These are phyloP conservation scores for Dipodomys stephensi DNA, from an alignment of 2,113 vertebrate genomes.

Conservation along the genomic window DNA sequence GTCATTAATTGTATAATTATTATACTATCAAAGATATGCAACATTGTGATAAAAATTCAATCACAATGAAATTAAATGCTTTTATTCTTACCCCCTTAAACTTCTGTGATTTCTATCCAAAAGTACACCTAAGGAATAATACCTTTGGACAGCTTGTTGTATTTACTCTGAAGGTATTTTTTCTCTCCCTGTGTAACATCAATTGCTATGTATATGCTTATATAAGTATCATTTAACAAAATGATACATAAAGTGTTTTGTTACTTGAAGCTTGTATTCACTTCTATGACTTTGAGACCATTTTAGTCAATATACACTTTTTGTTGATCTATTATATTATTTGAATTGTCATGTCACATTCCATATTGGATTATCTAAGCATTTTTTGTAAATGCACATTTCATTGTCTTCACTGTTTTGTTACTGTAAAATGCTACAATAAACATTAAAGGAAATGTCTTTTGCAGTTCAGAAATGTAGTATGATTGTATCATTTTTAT, in stretches of 20 bases:
- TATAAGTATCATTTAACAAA: neutral
- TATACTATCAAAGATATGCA: neutral
- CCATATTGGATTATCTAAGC: neutral
- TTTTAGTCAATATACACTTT: neutral
- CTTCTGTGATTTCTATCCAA: neutral
- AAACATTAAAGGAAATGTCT: neutral
- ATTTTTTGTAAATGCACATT: neutral
- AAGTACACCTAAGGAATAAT: too few species aligned
- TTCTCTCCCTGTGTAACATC: neutral
- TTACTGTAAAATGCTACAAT: neutral
- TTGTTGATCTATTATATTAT: neutral
- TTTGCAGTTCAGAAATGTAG: neutral
- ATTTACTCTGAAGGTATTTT: neutral
- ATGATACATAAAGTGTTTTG: neutral
- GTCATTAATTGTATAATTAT: neutral
- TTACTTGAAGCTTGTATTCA: neutral
- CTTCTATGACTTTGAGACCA: neutral
- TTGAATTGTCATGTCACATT: neutral
- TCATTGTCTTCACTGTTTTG: neutral
- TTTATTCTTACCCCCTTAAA: neutral
- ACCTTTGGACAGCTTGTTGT: too few species aligned
- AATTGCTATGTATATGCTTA: neutral
- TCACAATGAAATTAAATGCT: neutral
- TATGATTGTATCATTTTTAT: slow-evolving; percentile 11
- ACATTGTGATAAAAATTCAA: neutral